phyloP scores from a whole-genome alignment of 1,140 invertebrate genomes.

The Leptestheria dahalacensis region DNA sequence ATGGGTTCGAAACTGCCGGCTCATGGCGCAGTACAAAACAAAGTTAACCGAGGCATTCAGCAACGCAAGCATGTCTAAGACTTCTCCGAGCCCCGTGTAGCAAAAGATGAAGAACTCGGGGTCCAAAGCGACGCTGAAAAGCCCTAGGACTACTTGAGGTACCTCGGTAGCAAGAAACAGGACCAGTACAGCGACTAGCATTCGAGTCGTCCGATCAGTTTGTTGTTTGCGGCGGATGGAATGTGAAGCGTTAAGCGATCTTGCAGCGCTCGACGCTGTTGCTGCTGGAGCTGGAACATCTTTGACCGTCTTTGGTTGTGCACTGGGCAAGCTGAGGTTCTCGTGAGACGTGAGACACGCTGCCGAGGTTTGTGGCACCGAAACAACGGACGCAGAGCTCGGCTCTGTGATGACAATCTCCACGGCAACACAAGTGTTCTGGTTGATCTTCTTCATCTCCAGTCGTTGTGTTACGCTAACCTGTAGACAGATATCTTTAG shows the following conservation, averaged over 20 bases:
- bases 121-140: conserved; percentile 54
- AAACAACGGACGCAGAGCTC: too few relatives aligned
- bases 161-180: conserved; percentile 36
- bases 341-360: too few relatives aligned
- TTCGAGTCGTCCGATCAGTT: conserved; percentile 15
- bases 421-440: neutral
- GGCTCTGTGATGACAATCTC: neutral
- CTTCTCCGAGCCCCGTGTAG: conserved; percentile 47
- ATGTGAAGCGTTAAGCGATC: neutral
- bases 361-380: too few relatives aligned
- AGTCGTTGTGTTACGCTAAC: conserved; percentile 4
- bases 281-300: too few relatives aligned
- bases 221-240: conserved; percentile 3
- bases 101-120: conserved; percentile 56
- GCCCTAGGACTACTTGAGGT: conserved; percentile 67
- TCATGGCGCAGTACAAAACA: conserved; percentile 47
- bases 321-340: too few relatives aligned
- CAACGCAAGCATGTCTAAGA: conserved; percentile 45
- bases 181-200: conserved; percentile 19
- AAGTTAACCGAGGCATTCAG: conserved; percentile 47
- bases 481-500: too few relatives aligned
- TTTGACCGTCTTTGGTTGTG: too few relatives aligned
- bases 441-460: conserved; percentile 2
- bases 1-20: conserved; percentile 38
- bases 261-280: neutral